Conservation (phyloP, 2,888 invertebrate species). For the Napeogenes inachia region DNA sequence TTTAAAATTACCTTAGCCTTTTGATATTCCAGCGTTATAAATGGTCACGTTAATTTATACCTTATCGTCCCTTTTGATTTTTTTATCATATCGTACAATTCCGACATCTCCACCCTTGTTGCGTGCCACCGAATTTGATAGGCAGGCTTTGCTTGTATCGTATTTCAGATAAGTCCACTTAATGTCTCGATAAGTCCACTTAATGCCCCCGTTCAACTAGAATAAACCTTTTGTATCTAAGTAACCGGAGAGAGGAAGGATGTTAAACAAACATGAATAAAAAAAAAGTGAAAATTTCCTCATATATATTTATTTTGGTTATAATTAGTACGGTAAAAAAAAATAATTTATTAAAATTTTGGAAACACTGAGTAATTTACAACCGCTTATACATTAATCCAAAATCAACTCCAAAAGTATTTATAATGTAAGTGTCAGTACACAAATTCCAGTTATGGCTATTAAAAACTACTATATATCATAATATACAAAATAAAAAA, state of each 20-base stretch:
- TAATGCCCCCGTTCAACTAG: conserved; percentile 34
- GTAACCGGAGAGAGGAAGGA: not conserved
- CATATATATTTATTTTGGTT: too few relatives aligned
- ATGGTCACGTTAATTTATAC: conserved; percentile 28
- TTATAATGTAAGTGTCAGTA: too few relatives aligned
- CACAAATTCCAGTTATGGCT: too few relatives aligned
- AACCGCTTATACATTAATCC: too few relatives aligned
- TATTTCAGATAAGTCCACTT: conserved; percentile 43
- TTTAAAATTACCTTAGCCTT: not conserved
- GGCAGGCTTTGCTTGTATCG: conserved; percentile 40
- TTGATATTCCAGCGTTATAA: not conserved
- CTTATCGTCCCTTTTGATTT: conserved; percentile 10
- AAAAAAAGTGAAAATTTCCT: too few relatives aligned
- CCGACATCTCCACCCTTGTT: conserved; percentile 36
- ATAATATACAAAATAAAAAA: too few relatives aligned
- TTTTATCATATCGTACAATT: conserved; percentile 37
- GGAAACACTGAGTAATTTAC: too few relatives aligned
- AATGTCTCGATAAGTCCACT: conserved; percentile 40
- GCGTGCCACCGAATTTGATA: conserved; percentile 42
- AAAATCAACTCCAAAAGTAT: too few relatives aligned
- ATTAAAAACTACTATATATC: too few relatives aligned
- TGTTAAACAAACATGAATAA: conserved; percentile 24
- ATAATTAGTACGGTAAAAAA: too few relatives aligned
- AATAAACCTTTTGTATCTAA: conserved; percentile 30
- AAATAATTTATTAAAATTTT: too few relatives aligned